Base-by-base conservation (phyloP, 64 coral and sea anemone species). In the Porites australiensis region DNA sequence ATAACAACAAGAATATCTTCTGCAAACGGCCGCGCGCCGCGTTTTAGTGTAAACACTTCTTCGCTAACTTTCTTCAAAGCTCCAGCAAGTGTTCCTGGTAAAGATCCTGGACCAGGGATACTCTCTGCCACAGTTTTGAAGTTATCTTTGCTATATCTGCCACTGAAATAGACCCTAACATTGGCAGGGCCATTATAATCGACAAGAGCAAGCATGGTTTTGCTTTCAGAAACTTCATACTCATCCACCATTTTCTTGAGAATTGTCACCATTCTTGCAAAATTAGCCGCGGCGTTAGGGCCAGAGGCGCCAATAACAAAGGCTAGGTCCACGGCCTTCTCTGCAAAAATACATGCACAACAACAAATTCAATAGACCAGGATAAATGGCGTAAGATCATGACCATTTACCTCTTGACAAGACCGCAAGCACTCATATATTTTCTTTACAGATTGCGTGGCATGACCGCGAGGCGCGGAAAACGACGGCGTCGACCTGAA, bases 181-280 rank as follows among this genome's bases (percentile, higher is more conserved):
- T 77, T 87, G 16, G 92, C 92, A 44, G 82, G 66, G 12, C 91
- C 94, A 78, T 91, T 98, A 82, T 98, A 98, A 44, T 98, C 96
- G 13, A 98, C 88, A 57, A 98, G 58, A 23, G 90, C 90, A 46
- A 98, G 66, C 11, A 70, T 90, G 0, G 91, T 79, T 64, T 90
- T 86, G 7, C n/a, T 77, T 6, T 47, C 63, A 47, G 90, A 79
- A 4, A 98, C 86, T 12, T 54, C 71, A 53, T 96, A 96, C 14
- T 79, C 50, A 5, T 84, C 82, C 44, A 95, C 89, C 12, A 98
- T 67, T 44, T 84, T 92, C 37, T 93, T 96, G 1, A 94, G 55
- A 2, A 99, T 94, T 47, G 83, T 75, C 84, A 91, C 91, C 90
- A 98, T 94, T 64, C 82, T 91, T 50, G 84, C 79, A 57, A 83